Evolutionary conservation across 2,888 invertebrate genomes (phyloP).

Genomic region (Plemyria rubiginata): DNA sequence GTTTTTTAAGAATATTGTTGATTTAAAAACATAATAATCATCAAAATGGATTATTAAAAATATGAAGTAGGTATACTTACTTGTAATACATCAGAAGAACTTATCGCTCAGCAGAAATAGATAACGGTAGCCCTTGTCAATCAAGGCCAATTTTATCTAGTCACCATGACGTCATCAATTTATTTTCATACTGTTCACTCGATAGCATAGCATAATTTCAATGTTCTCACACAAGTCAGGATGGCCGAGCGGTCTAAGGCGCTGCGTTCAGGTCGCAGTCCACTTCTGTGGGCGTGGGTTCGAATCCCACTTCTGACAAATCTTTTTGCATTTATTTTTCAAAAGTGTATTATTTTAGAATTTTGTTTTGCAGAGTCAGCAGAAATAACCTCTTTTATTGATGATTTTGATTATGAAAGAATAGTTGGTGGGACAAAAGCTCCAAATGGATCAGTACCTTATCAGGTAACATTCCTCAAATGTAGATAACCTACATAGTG

Average conservation of each 20-base stretch:
- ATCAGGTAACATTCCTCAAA: conserved; percentile 53
- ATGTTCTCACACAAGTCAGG: conserved; percentile 45
- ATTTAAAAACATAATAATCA: too few relatives aligned
- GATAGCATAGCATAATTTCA: conserved; percentile 50
- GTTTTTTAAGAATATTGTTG: too few relatives aligned
- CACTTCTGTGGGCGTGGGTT: conserved; percentile 82
- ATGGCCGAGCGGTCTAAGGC: conserved; percentile 81
- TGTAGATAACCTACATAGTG: background rate
- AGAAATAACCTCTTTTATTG: conserved; percentile 57
- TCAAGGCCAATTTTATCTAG: conserved; percentile 3
- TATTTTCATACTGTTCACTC: background rate
- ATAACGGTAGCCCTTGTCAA: background rate
- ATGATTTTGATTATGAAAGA: conserved; percentile 71
- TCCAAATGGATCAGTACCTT: conserved; percentile 77
- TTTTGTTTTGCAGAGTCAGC: conserved; percentile 55
- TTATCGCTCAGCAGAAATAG: too few relatives aligned
- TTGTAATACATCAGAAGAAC: too few relatives aligned
- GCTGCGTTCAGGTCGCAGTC: conserved; percentile 82
- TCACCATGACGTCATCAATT: conserved; percentile 45
- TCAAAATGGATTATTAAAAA: too few relatives aligned
- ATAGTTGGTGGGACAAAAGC: conserved; percentile 84
- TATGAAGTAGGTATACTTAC: too few relatives aligned
- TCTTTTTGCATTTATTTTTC: conserved; percentile 37
- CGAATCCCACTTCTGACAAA: conserved; percentile 80
- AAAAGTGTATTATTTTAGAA: background rate